phyloP scores from a whole-genome alignment of 2,113 vertebrate genomes.

The Turdus rufiventris region DNA sequence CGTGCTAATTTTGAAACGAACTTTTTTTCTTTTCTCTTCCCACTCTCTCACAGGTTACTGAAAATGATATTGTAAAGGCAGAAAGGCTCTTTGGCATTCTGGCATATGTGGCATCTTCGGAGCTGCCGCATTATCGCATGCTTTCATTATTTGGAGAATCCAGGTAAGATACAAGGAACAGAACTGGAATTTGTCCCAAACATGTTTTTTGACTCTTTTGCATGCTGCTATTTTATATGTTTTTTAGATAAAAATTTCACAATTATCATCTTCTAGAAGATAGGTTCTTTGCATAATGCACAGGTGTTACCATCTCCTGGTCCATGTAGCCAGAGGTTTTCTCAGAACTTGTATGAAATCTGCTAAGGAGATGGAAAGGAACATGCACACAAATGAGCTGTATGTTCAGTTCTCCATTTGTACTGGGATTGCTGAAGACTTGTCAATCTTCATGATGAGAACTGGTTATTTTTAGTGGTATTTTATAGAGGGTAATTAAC shows the following conservation, averaged over 20 bases:
- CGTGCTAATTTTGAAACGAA: not conserved
- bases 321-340: not conserved
- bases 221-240: not conserved
- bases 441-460: not conserved
- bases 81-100: slow-evolving; percentile 91
- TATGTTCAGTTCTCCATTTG: not conserved
- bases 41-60: slow-evolving; percentile 79
- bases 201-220: not conserved
- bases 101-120: slow-evolving; percentile 87
- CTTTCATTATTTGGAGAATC: slow-evolving; percentile 88
- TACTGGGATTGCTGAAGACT: not conserved
- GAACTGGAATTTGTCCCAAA: not conserved
- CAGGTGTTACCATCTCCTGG: not conserved
- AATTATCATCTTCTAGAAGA: not conserved
- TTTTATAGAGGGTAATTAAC: not conserved
- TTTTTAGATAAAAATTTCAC: not conserved
- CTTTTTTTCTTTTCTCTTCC: not conserved
- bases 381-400: not conserved
- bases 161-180: slow-evolving; percentile 73
- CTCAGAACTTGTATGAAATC: not conserved
- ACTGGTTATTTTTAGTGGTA: not conserved
- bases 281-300: not conserved
- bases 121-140: slow-evolving; percentile 85
- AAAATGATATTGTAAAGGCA: slow-evolving; percentile 85
- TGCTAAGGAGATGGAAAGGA: not conserved